These are phyloP conservation scores for Gymnodraco acuticeps DNA, from an alignment of 2,797 vertebrate species.

Conservation along the genomic window DNA sequence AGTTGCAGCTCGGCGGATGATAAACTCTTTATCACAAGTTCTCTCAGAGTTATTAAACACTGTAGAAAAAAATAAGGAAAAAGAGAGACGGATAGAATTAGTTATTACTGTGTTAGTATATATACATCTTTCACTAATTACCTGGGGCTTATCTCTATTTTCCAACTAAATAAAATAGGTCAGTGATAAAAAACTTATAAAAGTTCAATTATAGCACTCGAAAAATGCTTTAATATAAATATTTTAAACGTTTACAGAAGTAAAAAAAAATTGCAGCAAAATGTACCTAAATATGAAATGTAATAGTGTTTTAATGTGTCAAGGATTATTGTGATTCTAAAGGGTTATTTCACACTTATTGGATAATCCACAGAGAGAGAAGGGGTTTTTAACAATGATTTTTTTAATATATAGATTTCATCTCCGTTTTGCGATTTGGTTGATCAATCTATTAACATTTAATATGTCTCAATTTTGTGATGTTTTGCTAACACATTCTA, in stretches of 20 bases:
- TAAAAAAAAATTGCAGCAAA: too few species aligned
- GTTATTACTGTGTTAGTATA: background rate
- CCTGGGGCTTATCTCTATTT: background rate
- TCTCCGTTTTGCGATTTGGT: too few species aligned
- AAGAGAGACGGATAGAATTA: background rate
- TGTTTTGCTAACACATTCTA: too few species aligned
- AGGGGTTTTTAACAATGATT: too few species aligned
- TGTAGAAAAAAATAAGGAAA: slow-evolving; percentile 55
- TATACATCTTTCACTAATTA: background rate
- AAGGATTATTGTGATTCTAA: too few species aligned
- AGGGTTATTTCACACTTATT: too few species aligned
- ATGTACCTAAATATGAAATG: too few species aligned
- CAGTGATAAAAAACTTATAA: background rate
- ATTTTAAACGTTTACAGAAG: background rate
- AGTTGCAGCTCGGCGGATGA: slow-evolving; percentile 96
- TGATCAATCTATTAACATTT: too few species aligned
- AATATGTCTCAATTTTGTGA: too few species aligned
- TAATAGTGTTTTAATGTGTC: too few species aligned
- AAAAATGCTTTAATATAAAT: background rate
- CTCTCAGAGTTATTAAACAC: slow-evolving; percentile 94
- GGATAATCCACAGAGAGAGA: too few species aligned
- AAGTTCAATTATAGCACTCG: background rate
- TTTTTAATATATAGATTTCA: too few species aligned
- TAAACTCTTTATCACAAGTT: slow-evolving; percentile 97
- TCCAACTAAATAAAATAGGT: background rate